phyloP scores from a whole-genome alignment of 1,140 invertebrate genomes.

The Panagrolaimus sp. region DNA sequence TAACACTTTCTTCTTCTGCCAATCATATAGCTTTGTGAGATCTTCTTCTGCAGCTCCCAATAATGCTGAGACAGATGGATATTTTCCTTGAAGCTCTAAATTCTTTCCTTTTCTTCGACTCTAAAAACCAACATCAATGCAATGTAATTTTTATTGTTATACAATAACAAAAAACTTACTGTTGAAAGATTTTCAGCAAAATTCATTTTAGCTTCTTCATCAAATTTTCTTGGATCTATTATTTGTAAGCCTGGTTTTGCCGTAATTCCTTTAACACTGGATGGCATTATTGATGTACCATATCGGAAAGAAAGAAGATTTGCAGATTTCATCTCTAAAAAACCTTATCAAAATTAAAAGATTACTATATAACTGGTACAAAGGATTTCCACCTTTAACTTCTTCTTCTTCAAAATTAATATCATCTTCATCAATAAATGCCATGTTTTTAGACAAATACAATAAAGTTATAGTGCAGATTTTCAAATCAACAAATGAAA shows the following conservation, averaged over 20 bases:
- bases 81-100: background rate
- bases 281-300: background rate
- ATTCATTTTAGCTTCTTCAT: background rate
- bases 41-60: conserved; percentile 9
- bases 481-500: no score
- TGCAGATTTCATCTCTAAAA: background rate
- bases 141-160: background rate
- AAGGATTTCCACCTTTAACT: no score
- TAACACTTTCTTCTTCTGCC: conserved; percentile 14
- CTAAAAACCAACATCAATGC: background rate
- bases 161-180: conserved; percentile 1
- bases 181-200: background rate
- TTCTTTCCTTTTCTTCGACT: conserved; percentile 11
- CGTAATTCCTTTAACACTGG: background rate
- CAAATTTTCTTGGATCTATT: background rate
- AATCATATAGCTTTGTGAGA: conserved; percentile 13
- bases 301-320: background rate
- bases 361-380: no score
- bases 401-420: no score
- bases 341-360: background rate
- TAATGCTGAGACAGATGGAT: conserved; percentile 23
- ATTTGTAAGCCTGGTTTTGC: no score
- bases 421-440: no score
- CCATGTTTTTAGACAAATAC: no score
- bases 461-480: no score